Evolutionary conservation across 2,797 vertebrate genomes (phyloP), one percentile per base, ranked within the genome.

Genomic region (Semaprochilodus insignis): DNA sequence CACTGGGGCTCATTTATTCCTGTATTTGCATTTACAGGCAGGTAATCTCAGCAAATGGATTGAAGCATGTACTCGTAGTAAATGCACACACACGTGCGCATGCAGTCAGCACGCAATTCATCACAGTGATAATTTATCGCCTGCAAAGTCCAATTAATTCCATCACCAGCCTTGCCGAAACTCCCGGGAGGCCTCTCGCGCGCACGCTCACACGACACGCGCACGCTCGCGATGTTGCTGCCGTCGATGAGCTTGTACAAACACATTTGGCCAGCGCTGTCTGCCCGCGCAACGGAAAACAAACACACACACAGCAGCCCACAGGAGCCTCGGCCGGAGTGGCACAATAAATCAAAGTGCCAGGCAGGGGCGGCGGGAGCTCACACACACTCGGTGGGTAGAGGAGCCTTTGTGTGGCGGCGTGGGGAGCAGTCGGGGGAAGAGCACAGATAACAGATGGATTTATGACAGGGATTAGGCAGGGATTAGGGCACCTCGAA

Each of bases 401-500:
- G 69, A 23, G 69, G 40, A 13, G 44, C n/a, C 40, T 83, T 83
- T 85, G 83, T 83, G 81, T 81, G 80, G 82, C 71, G 40, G 62
- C 57, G 80, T 6, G 48, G 63, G 69, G 75, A 83, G 80, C 66
- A 55, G 52, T 66, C 8, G 7, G 19, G 59, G 34, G 54, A 54
- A 78, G 48, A 57, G 31, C 73, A 70, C 78, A 0, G 87, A 90
- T 91, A 90, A 88, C 82, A 89, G 81, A 81, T 77, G 81, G 85
- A 90, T 91, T 88, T 91, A 90, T 89, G 85, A 60, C 2, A 71
- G 76, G 87, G 90, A 91, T 93, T 92, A 91, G 73, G 71, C 78
- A 83, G 75, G 89, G 91, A 93, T 93, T 91, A 93, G 69, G 51
- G 57, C 86, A 88, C 85, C 81, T 87, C 90, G 87, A 89, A 87